Conservation (phyloP, 1,140 invertebrate species). For the Drosophila tani region DNA sequence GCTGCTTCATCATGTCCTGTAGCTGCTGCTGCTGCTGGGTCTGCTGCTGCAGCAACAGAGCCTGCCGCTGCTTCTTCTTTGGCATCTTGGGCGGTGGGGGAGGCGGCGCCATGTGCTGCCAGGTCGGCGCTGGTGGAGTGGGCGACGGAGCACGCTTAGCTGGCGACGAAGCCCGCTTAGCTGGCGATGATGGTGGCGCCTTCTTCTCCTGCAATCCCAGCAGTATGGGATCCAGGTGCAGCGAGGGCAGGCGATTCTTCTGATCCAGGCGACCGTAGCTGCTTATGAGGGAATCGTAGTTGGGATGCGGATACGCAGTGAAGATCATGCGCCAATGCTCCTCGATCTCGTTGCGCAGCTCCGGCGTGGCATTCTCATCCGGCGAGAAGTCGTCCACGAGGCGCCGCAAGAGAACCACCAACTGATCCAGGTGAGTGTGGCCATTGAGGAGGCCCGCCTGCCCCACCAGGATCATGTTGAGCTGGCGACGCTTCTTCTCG, state of each 20-base stretch:
- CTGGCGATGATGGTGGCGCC: not conserved
- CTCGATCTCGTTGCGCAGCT: conserved; percentile 85
- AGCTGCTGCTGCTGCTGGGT: conserved; percentile 6
- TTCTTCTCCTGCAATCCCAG: conserved; percentile 53
- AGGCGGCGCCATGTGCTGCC: conserved; percentile 38
- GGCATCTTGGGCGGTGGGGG: conserved; percentile 28
- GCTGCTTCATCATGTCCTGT: conserved; percentile 26
- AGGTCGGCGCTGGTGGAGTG: conserved; percentile 36
- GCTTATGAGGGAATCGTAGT: conserved; percentile 85
- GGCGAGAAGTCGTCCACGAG: conserved; percentile 81
- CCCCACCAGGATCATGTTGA: conserved; percentile 86
- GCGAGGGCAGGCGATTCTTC: conserved; percentile 59
- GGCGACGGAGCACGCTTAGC: conserved; percentile 21
- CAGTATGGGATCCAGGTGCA: conserved; percentile 68
- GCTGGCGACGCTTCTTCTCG: conserved; percentile 82
- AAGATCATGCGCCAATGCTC: conserved; percentile 86
- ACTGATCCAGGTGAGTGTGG: conserved; percentile 84
- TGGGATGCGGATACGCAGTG: conserved; percentile 83
- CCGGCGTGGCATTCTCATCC: conserved; percentile 79
- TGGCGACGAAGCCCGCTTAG: conserved; percentile 30
- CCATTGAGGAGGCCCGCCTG: conserved; percentile 86
- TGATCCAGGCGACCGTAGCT: conserved; percentile 78
- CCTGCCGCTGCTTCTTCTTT: conserved; percentile 24
- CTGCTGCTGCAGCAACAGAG: conserved; percentile 6
- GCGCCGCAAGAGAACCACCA: conserved; percentile 84